These are phyloP conservation scores for Gila robusta DNA, from an alignment of 2,797 vertebrate genomes.

Conservation along the genomic window DNA sequence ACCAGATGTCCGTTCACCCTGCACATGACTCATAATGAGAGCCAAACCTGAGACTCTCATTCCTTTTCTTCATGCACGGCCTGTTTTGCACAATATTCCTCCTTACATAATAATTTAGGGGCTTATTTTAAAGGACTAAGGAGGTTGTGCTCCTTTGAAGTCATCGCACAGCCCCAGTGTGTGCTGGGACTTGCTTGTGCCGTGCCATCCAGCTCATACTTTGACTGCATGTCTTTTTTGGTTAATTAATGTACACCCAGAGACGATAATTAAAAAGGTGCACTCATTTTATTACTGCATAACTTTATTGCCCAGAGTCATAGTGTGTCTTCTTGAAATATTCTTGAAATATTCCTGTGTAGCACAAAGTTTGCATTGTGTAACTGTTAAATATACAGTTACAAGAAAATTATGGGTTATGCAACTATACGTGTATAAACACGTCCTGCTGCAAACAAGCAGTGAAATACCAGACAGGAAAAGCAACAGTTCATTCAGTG, in stretches of 20 bases:
- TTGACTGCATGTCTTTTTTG: not conserved
- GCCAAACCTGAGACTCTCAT: constrained; percentile 44
- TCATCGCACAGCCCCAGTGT: not conserved
- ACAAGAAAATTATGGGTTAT: not conserved
- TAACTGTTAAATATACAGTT: constrained; percentile 4
- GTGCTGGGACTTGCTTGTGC: not conserved
- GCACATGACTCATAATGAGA: constrained; percentile 40
- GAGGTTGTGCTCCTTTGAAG: constrained; percentile 50
- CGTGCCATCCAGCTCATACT: not conserved
- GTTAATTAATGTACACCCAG: not conserved
- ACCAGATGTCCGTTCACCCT: constrained; percentile 58
- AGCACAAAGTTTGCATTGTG: constrained; percentile 1
- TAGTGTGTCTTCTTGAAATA: constrained; percentile 5
- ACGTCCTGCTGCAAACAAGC: constrained; percentile 13
- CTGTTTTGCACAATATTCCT: constrained; percentile 37
- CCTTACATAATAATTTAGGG: constrained; percentile 44
- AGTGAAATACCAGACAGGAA: not conserved
- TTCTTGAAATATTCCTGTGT: not conserved
- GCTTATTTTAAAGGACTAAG: constrained; percentile 40
- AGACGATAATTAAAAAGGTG: constrained; percentile 30
- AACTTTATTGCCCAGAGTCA: not conserved
- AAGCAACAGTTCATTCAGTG: not conserved
- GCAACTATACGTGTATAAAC: not conserved
- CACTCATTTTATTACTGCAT: not conserved
- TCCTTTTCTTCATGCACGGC: constrained; percentile 20